Evolutionary conservation across 2,797 vertebrate genomes (phyloP).

Genomic region (Alca torda): DNA sequence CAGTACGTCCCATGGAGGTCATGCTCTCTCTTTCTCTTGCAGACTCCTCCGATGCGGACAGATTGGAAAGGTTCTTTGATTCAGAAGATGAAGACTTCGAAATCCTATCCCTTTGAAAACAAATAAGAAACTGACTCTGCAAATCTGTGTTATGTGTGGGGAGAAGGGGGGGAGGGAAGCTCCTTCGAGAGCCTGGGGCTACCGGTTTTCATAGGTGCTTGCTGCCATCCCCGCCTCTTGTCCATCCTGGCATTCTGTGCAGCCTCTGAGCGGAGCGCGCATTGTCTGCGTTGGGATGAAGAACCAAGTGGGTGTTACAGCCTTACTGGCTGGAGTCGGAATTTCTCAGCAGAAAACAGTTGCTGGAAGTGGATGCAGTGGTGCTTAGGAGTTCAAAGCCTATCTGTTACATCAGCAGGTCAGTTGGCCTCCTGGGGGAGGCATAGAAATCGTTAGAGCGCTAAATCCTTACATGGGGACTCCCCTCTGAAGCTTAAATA

Average conservation of each 20-base stretch:
- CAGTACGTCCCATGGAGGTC: background rate
- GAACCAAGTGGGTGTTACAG: constrained; percentile 34
- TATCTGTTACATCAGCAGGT: constrained; percentile 30
- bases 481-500: constrained; percentile 21
- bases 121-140: constrained; percentile 54
- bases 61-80: constrained; percentile 96
- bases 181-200: constrained; percentile 68
- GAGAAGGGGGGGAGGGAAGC: constrained; percentile 66
- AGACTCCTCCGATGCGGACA: constrained; percentile 94
- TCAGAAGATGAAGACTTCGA: constrained; percentile 99
- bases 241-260: constrained; percentile 62
- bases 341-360: constrained; percentile 25
- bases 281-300: constrained; percentile 51
- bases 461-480: background rate
- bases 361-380: constrained; percentile 41
- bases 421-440: constrained; percentile 4
- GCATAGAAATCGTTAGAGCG: background rate
- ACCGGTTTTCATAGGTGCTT: constrained; percentile 66
- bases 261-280: constrained; percentile 24
- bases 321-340: constrained; percentile 50
- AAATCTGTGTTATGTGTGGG: constrained; percentile 63
- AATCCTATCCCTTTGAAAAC: constrained; percentile 93
- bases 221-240: constrained; percentile 64
- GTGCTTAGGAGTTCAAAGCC: constrained; percentile 55
- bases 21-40: background rate